Conservation (phyloP, 2,888 invertebrate species). For the Sarcophaga variegata region DNA sequence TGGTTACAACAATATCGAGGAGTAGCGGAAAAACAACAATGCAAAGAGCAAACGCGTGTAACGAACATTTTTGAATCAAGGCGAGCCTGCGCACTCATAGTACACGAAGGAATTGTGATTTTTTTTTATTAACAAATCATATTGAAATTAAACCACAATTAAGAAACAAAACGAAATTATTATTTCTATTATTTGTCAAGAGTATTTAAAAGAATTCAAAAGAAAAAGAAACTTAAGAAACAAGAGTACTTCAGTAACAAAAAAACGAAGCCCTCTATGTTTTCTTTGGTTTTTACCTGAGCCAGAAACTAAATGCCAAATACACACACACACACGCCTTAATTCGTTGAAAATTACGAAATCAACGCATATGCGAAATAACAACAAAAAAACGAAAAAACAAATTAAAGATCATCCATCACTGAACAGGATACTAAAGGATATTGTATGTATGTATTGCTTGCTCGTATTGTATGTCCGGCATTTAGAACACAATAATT, state of each 20-base stretch:
- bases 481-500: slow-evolving; percentile 36
- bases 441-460: slow-evolving; percentile 44
- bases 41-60: slow-evolving; percentile 63
- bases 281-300: slow-evolving; percentile 37
- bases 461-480: slow-evolving; percentile 26
- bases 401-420: slow-evolving; percentile 40
- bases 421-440: slow-evolving; percentile 58
- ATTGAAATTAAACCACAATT: not conserved
- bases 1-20: slow-evolving; percentile 23
- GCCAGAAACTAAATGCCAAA: not conserved
- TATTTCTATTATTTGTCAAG: slow-evolving; percentile 37
- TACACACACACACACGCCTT: not conserved
- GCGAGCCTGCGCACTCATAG: slow-evolving; percentile 45
- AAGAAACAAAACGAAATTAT: slow-evolving; percentile 6
- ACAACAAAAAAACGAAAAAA: not conserved
- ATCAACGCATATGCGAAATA: not conserved
- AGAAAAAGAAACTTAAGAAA: slow-evolving; percentile 59
- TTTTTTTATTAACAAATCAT: not conserved
- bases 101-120: not conserved
- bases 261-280: not conserved
- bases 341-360: not conserved
- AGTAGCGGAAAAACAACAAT: slow-evolving; percentile 13
- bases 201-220: slow-evolving; percentile 22
- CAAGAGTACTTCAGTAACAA: slow-evolving; percentile 53
- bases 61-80: slow-evolving; percentile 10